Conservation (phyloP, 1,140 invertebrate species). For the Zaprionus vittiger region DNA sequence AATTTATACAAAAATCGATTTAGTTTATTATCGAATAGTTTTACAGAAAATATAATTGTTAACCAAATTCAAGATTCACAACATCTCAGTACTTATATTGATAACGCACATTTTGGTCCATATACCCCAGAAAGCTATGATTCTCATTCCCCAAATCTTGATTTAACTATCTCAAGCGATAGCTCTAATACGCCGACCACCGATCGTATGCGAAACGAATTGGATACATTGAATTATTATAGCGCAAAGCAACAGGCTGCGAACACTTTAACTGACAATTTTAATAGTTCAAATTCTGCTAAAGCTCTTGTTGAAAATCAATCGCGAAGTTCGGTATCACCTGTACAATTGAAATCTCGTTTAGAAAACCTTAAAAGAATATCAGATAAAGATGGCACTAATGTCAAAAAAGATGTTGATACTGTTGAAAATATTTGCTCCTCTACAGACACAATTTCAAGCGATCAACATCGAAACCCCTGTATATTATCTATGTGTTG, state of each 20-base stretch:
- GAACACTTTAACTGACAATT: slow-evolving; percentile 13
- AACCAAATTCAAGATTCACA: slow-evolving; percentile 85
- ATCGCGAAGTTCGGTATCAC: slow-evolving; percentile 82
- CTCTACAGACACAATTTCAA: slow-evolving; percentile 39
- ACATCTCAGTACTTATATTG: slow-evolving; percentile 79
- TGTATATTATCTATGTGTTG: slow-evolving; percentile 70
- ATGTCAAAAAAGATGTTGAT: slow-evolving; percentile 60
- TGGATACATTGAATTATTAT: slow-evolving; percentile 7
- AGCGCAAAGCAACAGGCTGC: not conserved
- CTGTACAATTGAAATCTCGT: slow-evolving; percentile 85
- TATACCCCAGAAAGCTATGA: slow-evolving; percentile 92
- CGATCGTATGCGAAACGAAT: slow-evolving; percentile 5
- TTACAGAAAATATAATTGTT: slow-evolving; percentile 85
- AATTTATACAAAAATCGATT: slow-evolving; percentile 63
- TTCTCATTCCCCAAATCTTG: slow-evolving; percentile 88
- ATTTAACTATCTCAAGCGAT: slow-evolving; percentile 69
- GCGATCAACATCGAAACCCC: slow-evolving; percentile 46
- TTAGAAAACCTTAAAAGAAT: slow-evolving; percentile 81
- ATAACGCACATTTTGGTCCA: slow-evolving; percentile 86
- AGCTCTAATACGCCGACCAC: slow-evolving; percentile 42
- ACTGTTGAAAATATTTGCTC: slow-evolving; percentile 53
- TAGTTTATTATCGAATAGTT: slow-evolving; percentile 70
- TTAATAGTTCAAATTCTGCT: not conserved
- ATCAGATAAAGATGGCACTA: slow-evolving; percentile 35
- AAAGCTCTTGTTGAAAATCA: slow-evolving; percentile 41